phyloP scores from a whole-genome alignment of 2,113 vertebrate genomes.

The Etheostoma cragini region DNA sequence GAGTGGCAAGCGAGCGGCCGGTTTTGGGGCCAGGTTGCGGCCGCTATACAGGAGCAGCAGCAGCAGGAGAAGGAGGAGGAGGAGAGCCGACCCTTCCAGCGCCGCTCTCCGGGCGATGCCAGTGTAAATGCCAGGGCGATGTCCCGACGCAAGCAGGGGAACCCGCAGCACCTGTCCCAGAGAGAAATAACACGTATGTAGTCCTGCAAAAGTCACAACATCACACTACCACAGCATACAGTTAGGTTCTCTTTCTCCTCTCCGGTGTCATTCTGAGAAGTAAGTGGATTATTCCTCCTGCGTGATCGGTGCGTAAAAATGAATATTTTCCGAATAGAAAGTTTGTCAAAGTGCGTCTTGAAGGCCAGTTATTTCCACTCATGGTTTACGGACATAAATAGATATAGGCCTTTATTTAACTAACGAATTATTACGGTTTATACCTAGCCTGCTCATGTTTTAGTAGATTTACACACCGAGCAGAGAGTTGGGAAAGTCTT shows the following conservation, averaged over 20 bases:
- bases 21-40: slow-evolving; percentile 45
- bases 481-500: background rate
- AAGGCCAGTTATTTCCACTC: background rate
- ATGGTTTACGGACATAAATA: slow-evolving; percentile 9
- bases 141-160: slow-evolving; percentile 99
- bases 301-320: slow-evolving; percentile 27
- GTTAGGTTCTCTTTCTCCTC: background rate
- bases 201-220: background rate
- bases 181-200: slow-evolving; percentile 96
- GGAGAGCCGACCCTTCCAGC: slow-evolving; percentile 85
- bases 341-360: slow-evolving; percentile 17
- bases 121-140: slow-evolving; percentile 99
- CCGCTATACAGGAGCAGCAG: slow-evolving; percentile 58
- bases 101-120: slow-evolving; percentile 97
- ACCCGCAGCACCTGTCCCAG: slow-evolving; percentile 99
- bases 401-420: background rate
- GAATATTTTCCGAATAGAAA: slow-evolving; percentile 39
- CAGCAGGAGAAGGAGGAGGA: slow-evolving; percentile 76
- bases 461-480: slow-evolving; percentile 1
- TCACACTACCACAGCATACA: background rate
- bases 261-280: background rate
- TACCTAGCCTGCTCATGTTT: slow-evolving; percentile 1
- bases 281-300: background rate
- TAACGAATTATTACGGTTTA: background rate
- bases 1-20: slow-evolving; percentile 42